Evolutionary conservation across 2,888 invertebrate genomes (phyloP).

Genomic region (Iphiclides podalirius): DNA sequence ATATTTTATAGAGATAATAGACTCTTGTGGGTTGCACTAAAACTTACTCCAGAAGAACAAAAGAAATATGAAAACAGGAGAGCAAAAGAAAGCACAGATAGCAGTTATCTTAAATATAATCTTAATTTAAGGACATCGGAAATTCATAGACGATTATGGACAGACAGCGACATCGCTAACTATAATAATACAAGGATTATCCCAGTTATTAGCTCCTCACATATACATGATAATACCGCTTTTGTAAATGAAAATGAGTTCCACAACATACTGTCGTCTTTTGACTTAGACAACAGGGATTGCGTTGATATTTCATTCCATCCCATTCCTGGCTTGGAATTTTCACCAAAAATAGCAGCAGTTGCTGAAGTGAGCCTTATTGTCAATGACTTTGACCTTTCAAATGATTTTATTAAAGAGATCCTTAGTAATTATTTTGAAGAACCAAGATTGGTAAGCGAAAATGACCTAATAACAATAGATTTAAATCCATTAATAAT

Average conservation of each 20-base stretch:
- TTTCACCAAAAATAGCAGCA: slow-evolving; percentile 64
- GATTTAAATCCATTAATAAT: slow-evolving; percentile 74
- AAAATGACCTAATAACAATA: slow-evolving; percentile 83
- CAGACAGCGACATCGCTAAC: slow-evolving; percentile 36
- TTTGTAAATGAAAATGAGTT: slow-evolving; percentile 60
- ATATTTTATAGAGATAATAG: slow-evolving; percentile 70
- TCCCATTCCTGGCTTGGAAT: slow-evolving; percentile 55
- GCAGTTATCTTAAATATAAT: slow-evolving; percentile 43
- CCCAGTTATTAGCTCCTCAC: slow-evolving; percentile 56
- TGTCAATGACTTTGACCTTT: slow-evolving; percentile 64
- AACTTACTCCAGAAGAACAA: slow-evolving; percentile 49
- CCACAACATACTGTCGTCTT: slow-evolving; percentile 51
- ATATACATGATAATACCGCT: slow-evolving; percentile 46
- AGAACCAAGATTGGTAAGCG: slow-evolving; percentile 82
- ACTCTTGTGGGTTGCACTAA: slow-evolving; percentile 63
- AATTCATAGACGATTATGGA: slow-evolving; percentile 62
- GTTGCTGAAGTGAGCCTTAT: slow-evolving; percentile 61
- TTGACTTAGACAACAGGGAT: slow-evolving; percentile 42
- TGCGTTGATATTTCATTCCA: slow-evolving; percentile 56
- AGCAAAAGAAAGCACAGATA: slow-evolving; percentile 33
- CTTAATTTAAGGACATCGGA: slow-evolving; percentile 57
- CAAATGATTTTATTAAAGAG: slow-evolving; percentile 76
- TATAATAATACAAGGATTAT: slow-evolving; percentile 56
- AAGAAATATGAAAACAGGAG: slow-evolving; percentile 42
- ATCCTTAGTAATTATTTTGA: slow-evolving; percentile 84